Percentiles rank a stretch among this genome's conserved stretches.
Conservation (phyloP, 2,113 vertebrate genomes). For the Dicerorhinus sumatrensis region DNA sequence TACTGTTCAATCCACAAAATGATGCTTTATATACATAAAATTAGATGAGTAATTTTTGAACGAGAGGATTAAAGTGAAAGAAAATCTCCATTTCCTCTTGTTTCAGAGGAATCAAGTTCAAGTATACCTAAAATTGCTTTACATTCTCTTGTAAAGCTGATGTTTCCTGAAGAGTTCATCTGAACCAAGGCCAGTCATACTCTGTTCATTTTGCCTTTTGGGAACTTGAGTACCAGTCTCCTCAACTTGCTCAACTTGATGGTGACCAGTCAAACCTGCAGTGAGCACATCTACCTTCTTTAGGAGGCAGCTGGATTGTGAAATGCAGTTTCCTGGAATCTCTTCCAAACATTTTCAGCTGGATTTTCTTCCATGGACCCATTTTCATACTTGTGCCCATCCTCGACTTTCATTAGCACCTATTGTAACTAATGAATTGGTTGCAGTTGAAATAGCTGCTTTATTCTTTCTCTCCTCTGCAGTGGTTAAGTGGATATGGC, state of each 20-base stretch:
- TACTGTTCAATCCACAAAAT: neutral
- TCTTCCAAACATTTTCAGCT: slow-evolving; percentile 80
- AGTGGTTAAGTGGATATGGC: neutral
- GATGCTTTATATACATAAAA: neutral
- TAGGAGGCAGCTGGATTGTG: neutral
- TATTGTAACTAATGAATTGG: neutral
- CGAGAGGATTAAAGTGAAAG: neutral
- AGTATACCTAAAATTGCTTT: slow-evolving; percentile 8
- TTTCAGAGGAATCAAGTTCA: neutral
- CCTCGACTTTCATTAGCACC: slow-evolving; percentile 51
- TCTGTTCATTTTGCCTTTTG: neutral
- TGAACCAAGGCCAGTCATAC: neutral
- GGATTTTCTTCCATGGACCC: slow-evolving; percentile 75
- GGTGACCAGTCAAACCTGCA: neutral
- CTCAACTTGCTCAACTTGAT: neutral
- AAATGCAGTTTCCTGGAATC: slow-evolving; percentile 57
- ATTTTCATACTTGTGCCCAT: slow-evolving; percentile 73
- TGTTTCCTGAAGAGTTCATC: slow-evolving; percentile 5
- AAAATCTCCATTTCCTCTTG: neutral
- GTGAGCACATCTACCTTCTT: slow-evolving; percentile 50
- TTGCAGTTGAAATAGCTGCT: slow-evolving; percentile 51
- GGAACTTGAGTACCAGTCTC: neutral
- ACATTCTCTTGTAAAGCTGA: neutral
- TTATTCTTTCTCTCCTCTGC: neutral
- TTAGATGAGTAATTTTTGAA: slow-evolving; percentile 6